These are phyloP conservation scores for Sorex fumeus DNA, from an alignment of 2,113 vertebrate species.

Conservation along the genomic window DNA sequence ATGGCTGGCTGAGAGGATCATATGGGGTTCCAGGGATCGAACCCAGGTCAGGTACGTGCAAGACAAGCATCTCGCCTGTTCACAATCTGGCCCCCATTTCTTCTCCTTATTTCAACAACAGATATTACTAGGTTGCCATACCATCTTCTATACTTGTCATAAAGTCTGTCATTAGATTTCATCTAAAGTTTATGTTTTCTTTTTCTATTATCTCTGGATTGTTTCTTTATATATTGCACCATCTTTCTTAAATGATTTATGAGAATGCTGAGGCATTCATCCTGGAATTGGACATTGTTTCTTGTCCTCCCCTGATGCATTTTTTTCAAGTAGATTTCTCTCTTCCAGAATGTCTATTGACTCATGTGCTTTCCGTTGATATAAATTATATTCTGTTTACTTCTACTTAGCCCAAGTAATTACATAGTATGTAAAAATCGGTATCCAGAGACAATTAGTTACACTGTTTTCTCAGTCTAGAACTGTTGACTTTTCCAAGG, in stretches of 20 bases:
- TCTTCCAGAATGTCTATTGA: slow-evolving; percentile 4
- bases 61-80: no score
- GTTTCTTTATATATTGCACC: slow-evolving; percentile 16
- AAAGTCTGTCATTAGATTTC: neutral
- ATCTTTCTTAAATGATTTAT: slow-evolving; percentile 33
- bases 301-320: neutral
- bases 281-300: neutral
- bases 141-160: slow-evolving; percentile 35
- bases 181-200: no score
- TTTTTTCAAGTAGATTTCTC: slow-evolving; percentile 32
- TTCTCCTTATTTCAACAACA: neutral
- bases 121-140: neutral
- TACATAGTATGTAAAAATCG: neutral
- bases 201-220: neutral
- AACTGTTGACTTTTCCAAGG: slow-evolving; percentile 7
- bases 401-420: slow-evolving; percentile 6
- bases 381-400: slow-evolving; percentile 31
- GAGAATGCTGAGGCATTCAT: neutral
- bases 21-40: no score
- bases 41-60: no score
- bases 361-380: neutral
- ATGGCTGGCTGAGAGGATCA: no score
- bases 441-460: slow-evolving; percentile 30
- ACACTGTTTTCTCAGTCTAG: slow-evolving; percentile 23
- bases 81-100: no score